phyloP scores from a whole-genome alignment of 2,888 invertebrate species.

The Podotricha telesiphe region DNA sequence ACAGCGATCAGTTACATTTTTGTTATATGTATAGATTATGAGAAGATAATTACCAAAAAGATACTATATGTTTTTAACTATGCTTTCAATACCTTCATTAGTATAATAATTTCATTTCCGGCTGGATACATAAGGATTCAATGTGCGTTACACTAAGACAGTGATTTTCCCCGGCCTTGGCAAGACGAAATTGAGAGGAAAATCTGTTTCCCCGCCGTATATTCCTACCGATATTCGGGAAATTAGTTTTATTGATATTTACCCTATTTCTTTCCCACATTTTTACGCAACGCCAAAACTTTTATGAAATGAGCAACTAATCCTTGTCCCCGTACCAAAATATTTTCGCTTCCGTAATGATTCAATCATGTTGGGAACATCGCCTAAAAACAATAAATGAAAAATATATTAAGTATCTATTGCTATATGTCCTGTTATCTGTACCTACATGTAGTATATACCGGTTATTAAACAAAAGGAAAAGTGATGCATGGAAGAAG shows the following conservation, averaged over 20 bases:
- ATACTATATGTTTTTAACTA: background rate
- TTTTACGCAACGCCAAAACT: conserved; percentile 26
- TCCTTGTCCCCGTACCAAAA: conserved; percentile 11
- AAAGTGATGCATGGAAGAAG: too few species aligned
- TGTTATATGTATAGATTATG: too few species aligned
- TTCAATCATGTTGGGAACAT: background rate
- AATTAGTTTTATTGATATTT: conserved; percentile 33
- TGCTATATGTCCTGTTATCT: background rate
- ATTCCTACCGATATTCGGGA: conserved; percentile 22
- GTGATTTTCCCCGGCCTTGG: conserved; percentile 21
- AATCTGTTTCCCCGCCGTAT: conserved; percentile 26
- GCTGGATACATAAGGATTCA: conserved; percentile 11
- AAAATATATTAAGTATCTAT: background rate
- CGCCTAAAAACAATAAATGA: background rate
- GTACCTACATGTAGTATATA: too few species aligned
- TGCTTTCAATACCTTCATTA: background rate
- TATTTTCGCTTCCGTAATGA: conserved; percentile 4
- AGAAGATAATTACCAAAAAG: too few species aligned
- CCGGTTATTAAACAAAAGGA: too few species aligned
- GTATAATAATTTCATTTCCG: conserved; percentile 10
- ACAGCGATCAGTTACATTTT: too few species aligned
- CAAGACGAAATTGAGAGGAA: conserved; percentile 21
- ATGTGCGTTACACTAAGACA: conserved; percentile 8
- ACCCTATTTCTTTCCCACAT: conserved; percentile 27
- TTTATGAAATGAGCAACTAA: conserved; percentile 30